Evolutionary conservation across 2,797 vertebrate genomes (phyloP), one percentile per base, ranked within the genome.

Genomic region (Adrianichthys oophorus): DNA sequence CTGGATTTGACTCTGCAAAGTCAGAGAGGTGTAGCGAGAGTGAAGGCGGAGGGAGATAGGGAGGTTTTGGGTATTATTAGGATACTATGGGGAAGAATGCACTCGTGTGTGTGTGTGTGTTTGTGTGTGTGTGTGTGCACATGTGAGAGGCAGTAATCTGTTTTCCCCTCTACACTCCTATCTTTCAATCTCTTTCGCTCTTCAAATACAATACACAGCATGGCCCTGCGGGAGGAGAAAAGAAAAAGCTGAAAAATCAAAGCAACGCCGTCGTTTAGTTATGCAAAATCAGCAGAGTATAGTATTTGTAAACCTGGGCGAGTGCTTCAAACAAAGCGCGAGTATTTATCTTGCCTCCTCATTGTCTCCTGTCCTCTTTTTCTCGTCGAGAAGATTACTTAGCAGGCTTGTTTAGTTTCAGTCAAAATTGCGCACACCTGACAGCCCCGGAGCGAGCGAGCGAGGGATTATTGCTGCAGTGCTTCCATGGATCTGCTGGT

Each of bases 1-100:
- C 86, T 88, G 91, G 94, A 95, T 94, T 94, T 92, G 91, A 91
- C 95, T 96, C 94, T 90, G 90, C 90, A 92, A 90, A 89, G 92
- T 92, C 93, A 91, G 70, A 84, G 65, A 37, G 32, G 10, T 37
- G 32, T 37, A 37, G 76, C 74, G 53, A 76, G 91, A 89, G 90
- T 90, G 89, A 54, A 90, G 87, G 90, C 45, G 7, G 29, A 14
- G 58, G 53, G 56, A 75, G 70, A 62, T 48, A 32, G 69, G 62
- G 91, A 83, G 85, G 90, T 92, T 94, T 93, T 94, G 94, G 90
- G 93, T 94, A 92, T 94, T 92, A 82, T 18, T 84, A 85, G 86
- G 76, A 37, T 21, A 40, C 32, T 21, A 64, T 64, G 21, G 62
- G 75, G 60, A 70, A 32, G 7, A 32, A 19, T 52, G 40, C 15